Percentiles rank a stretch among this genome's conserved stretches.
Evolutionary conservation across 1,140 invertebrate species (phyloP).

Genomic region (Steinernema feltiae): DNA sequence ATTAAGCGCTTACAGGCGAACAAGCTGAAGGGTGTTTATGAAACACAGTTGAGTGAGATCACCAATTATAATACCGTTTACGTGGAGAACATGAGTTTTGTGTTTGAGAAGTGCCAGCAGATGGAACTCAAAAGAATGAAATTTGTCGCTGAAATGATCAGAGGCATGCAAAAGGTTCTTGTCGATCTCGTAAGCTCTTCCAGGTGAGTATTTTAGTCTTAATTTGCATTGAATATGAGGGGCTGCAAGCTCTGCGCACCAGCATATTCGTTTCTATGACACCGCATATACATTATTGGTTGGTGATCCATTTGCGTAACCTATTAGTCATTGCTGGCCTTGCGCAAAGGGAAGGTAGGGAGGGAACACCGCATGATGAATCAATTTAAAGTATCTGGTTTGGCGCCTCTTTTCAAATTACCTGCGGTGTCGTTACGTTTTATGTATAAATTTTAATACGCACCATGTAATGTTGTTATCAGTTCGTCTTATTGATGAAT

Average conservation of each 20-base stretch:
- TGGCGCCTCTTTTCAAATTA: neutral
- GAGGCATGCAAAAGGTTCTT: conserved; percentile 43
- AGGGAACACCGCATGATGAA: neutral
- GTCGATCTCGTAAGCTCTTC: conserved; percentile 39
- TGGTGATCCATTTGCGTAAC: too few relatives aligned
- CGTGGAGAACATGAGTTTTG: conserved; percentile 54
- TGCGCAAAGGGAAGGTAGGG: neutral
- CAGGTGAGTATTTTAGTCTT: conserved; percentile 32
- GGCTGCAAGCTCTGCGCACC: neutral
- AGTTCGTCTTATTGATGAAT: too few relatives aligned
- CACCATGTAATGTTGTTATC: too few relatives aligned
- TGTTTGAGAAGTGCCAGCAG: conserved; percentile 57
- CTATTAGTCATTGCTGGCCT: too few relatives aligned
- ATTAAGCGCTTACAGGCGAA: conserved; percentile 24
- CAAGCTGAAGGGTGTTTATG: conserved; percentile 40
- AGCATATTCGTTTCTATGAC: neutral
- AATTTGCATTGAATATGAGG: conserved; percentile 21
- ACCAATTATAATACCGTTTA: conserved; percentile 43
- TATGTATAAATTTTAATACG: neutral
- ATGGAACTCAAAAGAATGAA: conserved; percentile 50
- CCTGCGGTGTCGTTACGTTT: neutral
- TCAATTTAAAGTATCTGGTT: neutral
- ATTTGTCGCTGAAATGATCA: conserved; percentile 52
- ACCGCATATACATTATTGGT: too few relatives aligned
- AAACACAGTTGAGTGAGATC: conserved; percentile 45